These are phyloP conservation scores for Oscheius onirici DNA, from an alignment of 2,888 invertebrate genomes.

Conservation along the genomic window DNA sequence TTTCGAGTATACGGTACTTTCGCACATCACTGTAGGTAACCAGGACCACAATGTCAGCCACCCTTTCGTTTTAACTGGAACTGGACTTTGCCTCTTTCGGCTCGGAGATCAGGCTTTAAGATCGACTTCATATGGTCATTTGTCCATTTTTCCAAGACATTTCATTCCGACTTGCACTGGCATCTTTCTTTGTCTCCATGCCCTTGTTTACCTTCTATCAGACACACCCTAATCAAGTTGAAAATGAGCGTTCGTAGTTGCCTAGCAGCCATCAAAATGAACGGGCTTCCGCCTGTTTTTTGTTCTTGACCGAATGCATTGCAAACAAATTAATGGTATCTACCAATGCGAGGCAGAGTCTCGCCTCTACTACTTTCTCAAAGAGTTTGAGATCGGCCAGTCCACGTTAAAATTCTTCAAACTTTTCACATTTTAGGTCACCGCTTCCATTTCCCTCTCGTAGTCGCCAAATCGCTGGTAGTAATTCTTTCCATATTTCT, in stretches of 20 bases:
- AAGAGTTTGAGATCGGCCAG: constrained; percentile 12
- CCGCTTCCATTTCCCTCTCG: neutral
- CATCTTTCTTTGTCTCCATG: neutral
- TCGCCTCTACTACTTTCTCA: constrained; percentile 4
- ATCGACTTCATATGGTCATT: too few species aligned
- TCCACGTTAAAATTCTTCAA: neutral
- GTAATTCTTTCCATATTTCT: constrained; percentile 10
- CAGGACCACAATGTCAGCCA: too few species aligned
- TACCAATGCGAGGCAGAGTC: neutral
- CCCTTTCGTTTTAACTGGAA: too few species aligned
- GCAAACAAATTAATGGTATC: neutral
- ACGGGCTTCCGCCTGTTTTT: constrained; percentile 19
- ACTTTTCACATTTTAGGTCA: constrained; percentile 1
- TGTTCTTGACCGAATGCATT: constrained; percentile 10
- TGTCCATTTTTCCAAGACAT: too few species aligned
- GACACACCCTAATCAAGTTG: neutral
- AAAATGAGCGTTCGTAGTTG: constrained; percentile 20
- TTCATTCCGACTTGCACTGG: too few species aligned
- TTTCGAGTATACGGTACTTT: too few species aligned
- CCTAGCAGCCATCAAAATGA: constrained; percentile 23
- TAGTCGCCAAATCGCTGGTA: neutral
- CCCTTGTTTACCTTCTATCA: neutral
- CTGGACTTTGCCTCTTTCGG: too few species aligned
- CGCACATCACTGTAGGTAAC: too few species aligned
- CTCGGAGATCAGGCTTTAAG: too few species aligned